phyloP scores from a whole-genome alignment of 1,140 invertebrate genomes.

The Brachionus koreanus region DNA sequence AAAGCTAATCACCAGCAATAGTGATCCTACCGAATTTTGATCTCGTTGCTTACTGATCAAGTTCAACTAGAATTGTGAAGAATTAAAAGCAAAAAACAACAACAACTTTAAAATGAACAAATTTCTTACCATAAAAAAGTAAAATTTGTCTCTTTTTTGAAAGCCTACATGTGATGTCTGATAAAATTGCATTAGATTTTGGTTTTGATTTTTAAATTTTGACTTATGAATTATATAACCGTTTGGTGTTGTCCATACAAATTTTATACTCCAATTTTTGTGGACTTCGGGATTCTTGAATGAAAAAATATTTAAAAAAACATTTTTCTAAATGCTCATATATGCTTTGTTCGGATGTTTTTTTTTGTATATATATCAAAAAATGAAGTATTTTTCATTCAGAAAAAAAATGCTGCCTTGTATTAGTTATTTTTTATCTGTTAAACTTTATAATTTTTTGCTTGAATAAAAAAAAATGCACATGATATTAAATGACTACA shows the following conservation, averaged over 20 bases:
- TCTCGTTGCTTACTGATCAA: slow-evolving; percentile 2
- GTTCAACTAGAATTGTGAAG: not conserved
- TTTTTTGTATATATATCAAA: too few species aligned
- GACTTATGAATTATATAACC: not conserved
- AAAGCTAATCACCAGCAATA: not conserved
- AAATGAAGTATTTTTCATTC: too few species aligned
- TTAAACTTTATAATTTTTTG: too few species aligned
- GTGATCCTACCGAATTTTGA: not conserved
- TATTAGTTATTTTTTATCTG: too few species aligned
- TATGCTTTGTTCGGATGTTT: too few species aligned
- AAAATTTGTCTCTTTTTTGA: slow-evolving; percentile 35
- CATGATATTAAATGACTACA: too few species aligned
- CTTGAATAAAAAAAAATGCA: too few species aligned
- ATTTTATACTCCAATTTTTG: slow-evolving; percentile 26
- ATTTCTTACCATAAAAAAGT: slow-evolving; percentile 22
- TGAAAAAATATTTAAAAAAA: not conserved
- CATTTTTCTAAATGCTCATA: too few species aligned
- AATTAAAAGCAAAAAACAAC: too few species aligned
- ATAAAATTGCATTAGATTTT: not conserved
- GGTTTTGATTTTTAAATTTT: not conserved
- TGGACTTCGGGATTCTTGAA: not conserved
- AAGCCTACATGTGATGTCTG: not conserved
- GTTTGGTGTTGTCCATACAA: slow-evolving; percentile 11
- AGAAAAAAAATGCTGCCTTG: too few species aligned
- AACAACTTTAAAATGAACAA: not conserved